Percentiles rank a stretch among this genome's conserved stretches.
Evolutionary conservation across 1,140 invertebrate genomes (phyloP).

Genomic region (Anoplophora glabripennis): DNA sequence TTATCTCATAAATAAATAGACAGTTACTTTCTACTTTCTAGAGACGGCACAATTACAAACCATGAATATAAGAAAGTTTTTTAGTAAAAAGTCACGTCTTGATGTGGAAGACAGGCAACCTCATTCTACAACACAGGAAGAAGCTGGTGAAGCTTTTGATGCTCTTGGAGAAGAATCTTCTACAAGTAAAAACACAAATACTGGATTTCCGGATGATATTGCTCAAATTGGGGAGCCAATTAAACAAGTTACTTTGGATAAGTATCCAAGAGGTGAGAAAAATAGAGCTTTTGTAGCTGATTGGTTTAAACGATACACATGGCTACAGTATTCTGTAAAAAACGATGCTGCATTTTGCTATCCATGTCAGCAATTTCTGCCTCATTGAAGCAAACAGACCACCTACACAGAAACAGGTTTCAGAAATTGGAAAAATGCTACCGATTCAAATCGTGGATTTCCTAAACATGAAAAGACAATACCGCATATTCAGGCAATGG

Average conservation of each 20-base stretch:
- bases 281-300: constrained; percentile 1
- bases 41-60: background rate
- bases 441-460: too few species aligned
- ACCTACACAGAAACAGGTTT: too few species aligned
- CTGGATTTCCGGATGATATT: background rate
- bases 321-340: constrained; percentile 7
- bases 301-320: background rate
- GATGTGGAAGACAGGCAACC: background rate
- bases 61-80: background rate
- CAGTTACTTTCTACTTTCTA: too few species aligned
- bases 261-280: background rate
- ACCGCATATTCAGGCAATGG: too few species aligned
- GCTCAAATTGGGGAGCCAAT: background rate
- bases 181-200: background rate
- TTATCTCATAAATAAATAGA: too few species aligned
- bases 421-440: too few species aligned
- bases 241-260: background rate
- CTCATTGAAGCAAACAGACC: too few species aligned
- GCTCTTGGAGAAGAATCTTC: background rate
- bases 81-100: background rate
- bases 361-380: constrained; percentile 4
- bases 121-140: background rate
- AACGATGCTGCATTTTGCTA: constrained; percentile 11
- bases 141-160: too few species aligned
- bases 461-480: too few species aligned